Evolutionary conservation across 2,797 vertebrate species (phyloP), one percentile per base, ranked within the genome.

Genomic region (Artibeus lituratus): DNA sequence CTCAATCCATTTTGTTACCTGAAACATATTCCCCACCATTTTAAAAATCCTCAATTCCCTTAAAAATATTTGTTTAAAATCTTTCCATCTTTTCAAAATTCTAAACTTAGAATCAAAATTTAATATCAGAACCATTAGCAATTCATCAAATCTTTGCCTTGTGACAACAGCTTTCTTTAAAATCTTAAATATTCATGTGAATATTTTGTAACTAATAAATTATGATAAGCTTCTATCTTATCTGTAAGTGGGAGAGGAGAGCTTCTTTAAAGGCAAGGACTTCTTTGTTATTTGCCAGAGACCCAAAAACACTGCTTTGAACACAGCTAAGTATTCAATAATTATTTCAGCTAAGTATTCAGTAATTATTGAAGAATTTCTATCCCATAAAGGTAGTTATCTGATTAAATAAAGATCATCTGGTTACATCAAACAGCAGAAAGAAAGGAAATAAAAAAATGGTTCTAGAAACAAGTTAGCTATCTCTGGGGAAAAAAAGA

Each of bases 141-240:
- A 81, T 32, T 53, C 24, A 72, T 16, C 26, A 26, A 29, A 32
- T 65, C 69, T 90, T 55, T 37, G 37, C 37, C n/a, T 83, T 70
- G 2, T 69, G 21, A 83, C 16, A 87, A 87, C 0, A 53, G 39
- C 29, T 93, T 92, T 42, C 82, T 70, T 92, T 72, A 84, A n/a
- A 95, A 95, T 62, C 35, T 87, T 94, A 78, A 92, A 90, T 91
- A 94, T 69, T 90, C 7, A 62, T 12, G 5, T 72, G 10, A 88
- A 24, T 90, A 26, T 92, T 42, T 90, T 67, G 16, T 53, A 87
- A 72, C 16, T 77, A 89, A 85, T 53, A 85, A 90, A 94, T 72
- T 69, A 87, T 24, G 12, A 77, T 5, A 91, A 44, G 65, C 19
- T 83, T 32, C 77, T 72, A 39, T 29, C 10, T 53, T 51, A 77